Evolutionary conservation across 2,888 invertebrate species (phyloP), one percentile per base, ranked within the genome.

Genomic region (Cabera pusaria): DNA sequence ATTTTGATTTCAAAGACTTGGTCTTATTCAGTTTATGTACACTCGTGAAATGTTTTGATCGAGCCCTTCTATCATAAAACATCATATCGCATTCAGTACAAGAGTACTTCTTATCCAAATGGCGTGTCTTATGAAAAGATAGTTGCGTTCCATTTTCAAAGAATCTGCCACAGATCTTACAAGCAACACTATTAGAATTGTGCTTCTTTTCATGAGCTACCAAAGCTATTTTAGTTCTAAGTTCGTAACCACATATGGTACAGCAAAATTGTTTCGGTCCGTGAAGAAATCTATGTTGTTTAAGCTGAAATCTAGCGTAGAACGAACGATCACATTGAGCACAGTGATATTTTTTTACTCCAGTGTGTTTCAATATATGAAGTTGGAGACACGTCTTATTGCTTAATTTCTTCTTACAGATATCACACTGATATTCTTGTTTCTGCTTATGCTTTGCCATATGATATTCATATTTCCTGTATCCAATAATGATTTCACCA

Each of bases 141-240:
- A 81, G 49, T 28, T 72, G 73, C 19, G 68, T 61, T 1, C 52
- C 41, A 29, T 49, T 66, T 0, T 70, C 63, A 9, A 69, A 56
- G 44, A 85, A 84, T 38, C 54, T 66, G 0, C 85, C 84, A 44
- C 85, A 85, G 1, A 56, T 27, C 1, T 59, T 42, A 44, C 86
- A 86, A 0, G 69, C 48, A 0, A 74, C 10, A 23, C 81, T 80
- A 5, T 44, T 54, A 1, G 29, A 53, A 0, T 65, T 63, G 26
- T 85, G 85, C 32, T 60, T 69, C 0, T 50, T 44, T 51, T 49
- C 61, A 39, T 85, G 85, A n/a, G n/a, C n/a, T n/a, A n/a, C n/a
- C n/a, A n/a, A n/a, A n/a, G n/a, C n/a, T n/a, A n/a, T n/a, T n/a
- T 8, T 44, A 64, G 6, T 63, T 67, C 6, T 6, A 1, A 7